Evolutionary conservation across 2,113 vertebrate species (phyloP).

Genomic region (Tetrax tetrax): DNA sequence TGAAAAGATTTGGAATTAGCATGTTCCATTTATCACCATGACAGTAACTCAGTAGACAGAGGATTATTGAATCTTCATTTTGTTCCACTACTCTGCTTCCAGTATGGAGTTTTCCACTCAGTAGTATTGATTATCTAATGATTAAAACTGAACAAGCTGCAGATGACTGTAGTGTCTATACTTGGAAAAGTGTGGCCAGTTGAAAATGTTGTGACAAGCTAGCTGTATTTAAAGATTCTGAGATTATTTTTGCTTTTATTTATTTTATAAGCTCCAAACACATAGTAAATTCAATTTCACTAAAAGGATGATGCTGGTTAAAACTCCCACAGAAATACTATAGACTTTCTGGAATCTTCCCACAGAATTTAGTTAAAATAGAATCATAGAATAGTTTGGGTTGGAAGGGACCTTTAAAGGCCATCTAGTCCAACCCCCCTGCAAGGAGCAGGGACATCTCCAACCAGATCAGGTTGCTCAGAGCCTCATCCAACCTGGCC

Average conservation of each 20-base stretch:
- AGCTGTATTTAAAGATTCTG: slow-evolving; percentile 49
- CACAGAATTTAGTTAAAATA: slow-evolving; percentile 59
- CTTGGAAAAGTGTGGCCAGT: neutral
- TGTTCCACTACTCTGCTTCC: slow-evolving; percentile 1
- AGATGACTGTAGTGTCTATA: neutral
- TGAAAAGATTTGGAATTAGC: slow-evolving; percentile 18
- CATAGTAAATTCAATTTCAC: slow-evolving; percentile 46
- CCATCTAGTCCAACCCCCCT: no score
- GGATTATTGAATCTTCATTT: slow-evolving; percentile 15
- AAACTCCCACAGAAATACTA: slow-evolving; percentile 6
- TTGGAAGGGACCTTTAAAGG: no score
- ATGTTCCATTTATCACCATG: slow-evolving; percentile 25
- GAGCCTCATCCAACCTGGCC: no score
- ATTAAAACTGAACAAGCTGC: neutral
- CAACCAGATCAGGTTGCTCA: no score
- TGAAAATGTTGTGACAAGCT: slow-evolving; percentile 7
- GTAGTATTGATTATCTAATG: neutral
- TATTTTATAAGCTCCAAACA: slow-evolving; percentile 59
- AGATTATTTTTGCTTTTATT: slow-evolving; percentile 49
- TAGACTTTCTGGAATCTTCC: slow-evolving; percentile 27
- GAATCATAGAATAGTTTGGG: no score
- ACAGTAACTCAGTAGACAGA: neutral
- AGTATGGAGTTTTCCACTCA: slow-evolving; percentile 5
- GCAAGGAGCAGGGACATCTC: no score
- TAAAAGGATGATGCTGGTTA: slow-evolving; percentile 42